Evolutionary conservation across 2,888 invertebrate genomes (phyloP).

Genomic region (Agapostemon virescens): DNA sequence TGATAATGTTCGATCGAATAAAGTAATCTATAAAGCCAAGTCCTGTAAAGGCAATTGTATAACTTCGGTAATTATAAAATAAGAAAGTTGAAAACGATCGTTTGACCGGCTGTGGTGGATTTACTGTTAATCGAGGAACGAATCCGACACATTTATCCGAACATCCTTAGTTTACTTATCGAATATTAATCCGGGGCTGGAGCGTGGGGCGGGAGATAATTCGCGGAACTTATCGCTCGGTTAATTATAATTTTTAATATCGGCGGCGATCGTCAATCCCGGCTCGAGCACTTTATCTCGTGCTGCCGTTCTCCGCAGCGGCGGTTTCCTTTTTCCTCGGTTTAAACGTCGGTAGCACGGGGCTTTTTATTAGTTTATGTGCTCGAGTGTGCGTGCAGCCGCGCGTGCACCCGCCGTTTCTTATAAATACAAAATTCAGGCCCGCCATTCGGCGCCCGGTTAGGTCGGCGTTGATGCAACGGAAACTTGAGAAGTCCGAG

Average conservation of each 20-base stretch:
- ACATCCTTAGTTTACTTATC: neutral
- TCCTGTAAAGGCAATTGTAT: too few relatives aligned
- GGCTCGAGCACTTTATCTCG: slow-evolving; percentile 16
- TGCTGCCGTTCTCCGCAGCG: neutral
- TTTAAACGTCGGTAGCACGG: neutral
- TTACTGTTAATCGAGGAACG: neutral
- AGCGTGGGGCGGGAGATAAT: slow-evolving; percentile 14
- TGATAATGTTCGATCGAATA: too few relatives aligned
- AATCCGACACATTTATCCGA: neutral
- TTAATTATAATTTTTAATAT: slow-evolving; percentile 53
- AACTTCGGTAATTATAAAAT: too few relatives aligned
- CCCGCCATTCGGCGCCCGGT: neutral
- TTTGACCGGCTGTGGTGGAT: too few relatives aligned
- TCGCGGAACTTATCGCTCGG: slow-evolving; percentile 23
- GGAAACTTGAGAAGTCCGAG: neutral
- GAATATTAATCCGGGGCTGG: neutral
- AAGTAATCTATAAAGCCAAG: too few relatives aligned
- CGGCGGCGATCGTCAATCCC: slow-evolving; percentile 23
- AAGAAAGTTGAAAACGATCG: too few relatives aligned
- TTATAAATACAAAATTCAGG: slow-evolving; percentile 40
- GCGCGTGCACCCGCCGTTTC: slow-evolving; percentile 19
- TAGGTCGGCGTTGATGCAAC: neutral
- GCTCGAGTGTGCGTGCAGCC: slow-evolving; percentile 26
- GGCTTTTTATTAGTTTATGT: slow-evolving; percentile 44
- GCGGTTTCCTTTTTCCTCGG: neutral